These are phyloP conservation scores for Achatina immaculata DNA, from an alignment of 1,140 invertebrate species.

Conservation along the genomic window DNA sequence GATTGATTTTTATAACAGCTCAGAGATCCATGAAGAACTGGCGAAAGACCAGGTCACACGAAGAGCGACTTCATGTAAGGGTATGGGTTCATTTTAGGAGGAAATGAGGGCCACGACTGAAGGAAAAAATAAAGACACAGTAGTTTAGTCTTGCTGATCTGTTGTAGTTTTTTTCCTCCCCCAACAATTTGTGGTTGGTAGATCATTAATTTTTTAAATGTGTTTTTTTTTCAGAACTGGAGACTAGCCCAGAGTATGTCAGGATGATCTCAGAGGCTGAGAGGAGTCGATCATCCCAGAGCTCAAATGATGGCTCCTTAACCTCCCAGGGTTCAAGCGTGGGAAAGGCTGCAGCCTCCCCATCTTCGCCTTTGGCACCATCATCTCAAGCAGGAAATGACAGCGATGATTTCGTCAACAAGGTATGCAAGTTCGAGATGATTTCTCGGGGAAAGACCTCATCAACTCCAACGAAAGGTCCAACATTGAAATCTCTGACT, in stretches of 20 bases:
- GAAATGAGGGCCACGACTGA: too few relatives aligned
- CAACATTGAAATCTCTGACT: not conserved
- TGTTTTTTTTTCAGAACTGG: slow-evolving; percentile 60
- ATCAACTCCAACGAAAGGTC: slow-evolving; percentile 28
- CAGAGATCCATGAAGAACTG: too few relatives aligned
- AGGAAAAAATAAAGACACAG: too few relatives aligned
- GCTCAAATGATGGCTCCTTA: slow-evolving; percentile 35
- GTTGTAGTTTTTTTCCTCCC: too few relatives aligned
- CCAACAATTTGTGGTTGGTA: too few relatives aligned
- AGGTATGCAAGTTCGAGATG: slow-evolving; percentile 69
- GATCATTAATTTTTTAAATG: too few relatives aligned
- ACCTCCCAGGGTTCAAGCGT: slow-evolving; percentile 10
- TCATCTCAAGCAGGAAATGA: slow-evolving; percentile 46
- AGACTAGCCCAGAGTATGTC: slow-evolving; percentile 62
- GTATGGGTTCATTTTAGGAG: too few relatives aligned
- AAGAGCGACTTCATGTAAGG: too few relatives aligned
- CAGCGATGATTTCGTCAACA: slow-evolving; percentile 64
- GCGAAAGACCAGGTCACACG: too few relatives aligned
- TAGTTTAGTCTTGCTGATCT: too few relatives aligned
- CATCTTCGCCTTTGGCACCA: slow-evolving; percentile 24
- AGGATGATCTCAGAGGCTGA: slow-evolving; percentile 65
- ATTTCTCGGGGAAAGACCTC: slow-evolving; percentile 55
- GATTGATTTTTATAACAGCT: too few relatives aligned
- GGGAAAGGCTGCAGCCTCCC: slow-evolving; percentile 21
- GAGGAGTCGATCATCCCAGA: slow-evolving; percentile 43